phyloP scores from a whole-genome alignment of 2,888 invertebrate genomes.

The Hymenopus coronatus region DNA sequence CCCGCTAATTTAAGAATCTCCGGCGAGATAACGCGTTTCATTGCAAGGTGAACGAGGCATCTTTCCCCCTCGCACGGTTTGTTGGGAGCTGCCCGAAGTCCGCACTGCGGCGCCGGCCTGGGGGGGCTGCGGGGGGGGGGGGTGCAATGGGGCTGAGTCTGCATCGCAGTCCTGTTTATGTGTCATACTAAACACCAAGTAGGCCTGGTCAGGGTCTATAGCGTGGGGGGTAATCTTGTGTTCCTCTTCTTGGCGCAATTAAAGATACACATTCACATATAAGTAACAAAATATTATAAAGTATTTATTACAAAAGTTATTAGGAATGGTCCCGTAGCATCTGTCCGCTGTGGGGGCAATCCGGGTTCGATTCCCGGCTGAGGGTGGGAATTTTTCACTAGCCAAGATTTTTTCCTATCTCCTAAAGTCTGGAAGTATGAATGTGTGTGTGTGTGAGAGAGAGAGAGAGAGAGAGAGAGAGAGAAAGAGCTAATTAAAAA shows the following conservation, averaged over 20 bases:
- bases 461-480: too few species aligned
- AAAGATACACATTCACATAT: too few species aligned
- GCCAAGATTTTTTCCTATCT: too few species aligned
- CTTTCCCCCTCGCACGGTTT: background rate
- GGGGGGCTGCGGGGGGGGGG: background rate
- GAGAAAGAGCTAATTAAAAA: too few species aligned
- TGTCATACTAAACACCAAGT: background rate
- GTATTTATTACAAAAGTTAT: too few species aligned
- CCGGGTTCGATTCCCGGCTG: too few species aligned
- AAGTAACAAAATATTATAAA: too few species aligned
- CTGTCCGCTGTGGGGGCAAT: too few species aligned
- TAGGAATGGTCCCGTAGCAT: too few species aligned
- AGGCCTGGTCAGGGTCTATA: background rate
- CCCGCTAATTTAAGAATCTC: background rate
- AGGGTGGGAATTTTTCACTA: too few species aligned
- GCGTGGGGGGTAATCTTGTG: background rate
- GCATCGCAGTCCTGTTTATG: background rate
- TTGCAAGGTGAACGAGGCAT: background rate
- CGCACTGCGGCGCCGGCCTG: constrained; percentile 8
- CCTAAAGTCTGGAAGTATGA: too few species aligned
- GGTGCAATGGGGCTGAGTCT: background rate
- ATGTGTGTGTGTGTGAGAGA: too few species aligned
- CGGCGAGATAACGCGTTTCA: background rate
- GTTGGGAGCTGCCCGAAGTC: background rate
- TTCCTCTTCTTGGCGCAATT: background rate